Base-by-base conservation (phyloP, 2,113 vertebrate genomes). In the Canis aureus region DNA sequence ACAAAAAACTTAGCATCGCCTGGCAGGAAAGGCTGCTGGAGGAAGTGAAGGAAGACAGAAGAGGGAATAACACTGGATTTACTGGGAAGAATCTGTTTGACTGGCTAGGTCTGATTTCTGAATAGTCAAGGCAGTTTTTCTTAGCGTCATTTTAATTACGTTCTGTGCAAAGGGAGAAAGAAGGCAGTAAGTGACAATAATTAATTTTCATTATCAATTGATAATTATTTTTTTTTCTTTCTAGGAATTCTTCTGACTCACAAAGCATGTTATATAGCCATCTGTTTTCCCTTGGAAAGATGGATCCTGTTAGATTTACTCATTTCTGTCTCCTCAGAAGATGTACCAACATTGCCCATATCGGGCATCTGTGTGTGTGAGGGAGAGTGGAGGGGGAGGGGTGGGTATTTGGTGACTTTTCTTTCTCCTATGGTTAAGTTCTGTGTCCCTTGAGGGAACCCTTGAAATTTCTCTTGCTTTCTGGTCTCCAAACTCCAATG, bases 241-340 rank as follows among this genome's bases (percentile, higher is more conserved):
- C 95, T 97, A 98, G 85, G 94, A 98, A 97, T 91, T 95, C 67
- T 94, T 98, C 55, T 98, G 80, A 91, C 35, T 94, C 71, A 85
- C 78, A 85, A 96, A 80, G 23, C 25, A 38, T 57, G 53, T 79
- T 93, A 38, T 64, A 76, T 3, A 29, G 73, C 83, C 64, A 95
- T 66, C 66, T 5, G 4, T 89, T 98, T 92, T 90, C 89, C 79
- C 11, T 25, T 85, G 38, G 38, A 59, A 83, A 91, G 55, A 92
- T 2, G 35, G 91, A 23, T 82, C 98, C 0, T 2, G 74, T 96
- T 96, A 35, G 93, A 15, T 97, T 92, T 82, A 82, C 7, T 85
- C 49, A 73, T 85, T 62, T 94, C 59, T 85, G 38, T 78, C 78
- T 94, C 35, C 62, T 92, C 64, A 85, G 57, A 95, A 92, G 55